These are phyloP conservation scores for Hesperophylax magnus DNA, from an alignment of 1,140 invertebrate species.

Conservation along the genomic window DNA sequence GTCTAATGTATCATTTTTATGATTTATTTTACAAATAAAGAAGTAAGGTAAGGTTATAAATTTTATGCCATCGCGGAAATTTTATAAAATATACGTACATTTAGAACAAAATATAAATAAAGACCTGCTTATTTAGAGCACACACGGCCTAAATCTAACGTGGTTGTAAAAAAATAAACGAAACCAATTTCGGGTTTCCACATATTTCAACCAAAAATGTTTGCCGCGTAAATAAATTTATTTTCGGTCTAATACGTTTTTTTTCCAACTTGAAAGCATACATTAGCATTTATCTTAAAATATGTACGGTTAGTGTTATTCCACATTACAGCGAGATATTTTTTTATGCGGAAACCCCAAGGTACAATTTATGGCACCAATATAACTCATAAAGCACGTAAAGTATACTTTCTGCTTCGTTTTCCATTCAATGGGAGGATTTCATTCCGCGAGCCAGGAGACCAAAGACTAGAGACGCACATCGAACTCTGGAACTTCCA, in stretches of 20 bases:
- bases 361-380: conserved; percentile 40
- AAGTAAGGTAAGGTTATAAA: not conserved
- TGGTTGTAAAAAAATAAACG: not conserved
- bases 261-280: conserved; percentile 9
- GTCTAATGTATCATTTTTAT: not conserved
- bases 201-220: conserved; percentile 6
- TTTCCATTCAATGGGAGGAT: too few species aligned
- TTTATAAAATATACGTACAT: too few species aligned
- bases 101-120: too few species aligned
- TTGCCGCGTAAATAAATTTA: conserved; percentile 20
- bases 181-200: not conserved
- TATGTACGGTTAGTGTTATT: conserved; percentile 23
- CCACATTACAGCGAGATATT: not conserved
- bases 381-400: conserved; percentile 29
- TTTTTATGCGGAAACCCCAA: conserved; percentile 13
- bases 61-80: too few species aligned
- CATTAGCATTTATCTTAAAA: conserved; percentile 20
- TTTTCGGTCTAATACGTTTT: conserved; percentile 18
- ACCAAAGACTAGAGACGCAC: too few species aligned
- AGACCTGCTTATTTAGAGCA: too few species aligned
- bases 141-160: too few species aligned
- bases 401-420: not conserved
- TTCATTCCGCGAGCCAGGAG: too few species aligned
- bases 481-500: too few species aligned
- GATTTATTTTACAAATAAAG: conserved; percentile 10